Conservation (phyloP, 2,113 vertebrate genomes). For the Microtus pennsylvanicus region DNA sequence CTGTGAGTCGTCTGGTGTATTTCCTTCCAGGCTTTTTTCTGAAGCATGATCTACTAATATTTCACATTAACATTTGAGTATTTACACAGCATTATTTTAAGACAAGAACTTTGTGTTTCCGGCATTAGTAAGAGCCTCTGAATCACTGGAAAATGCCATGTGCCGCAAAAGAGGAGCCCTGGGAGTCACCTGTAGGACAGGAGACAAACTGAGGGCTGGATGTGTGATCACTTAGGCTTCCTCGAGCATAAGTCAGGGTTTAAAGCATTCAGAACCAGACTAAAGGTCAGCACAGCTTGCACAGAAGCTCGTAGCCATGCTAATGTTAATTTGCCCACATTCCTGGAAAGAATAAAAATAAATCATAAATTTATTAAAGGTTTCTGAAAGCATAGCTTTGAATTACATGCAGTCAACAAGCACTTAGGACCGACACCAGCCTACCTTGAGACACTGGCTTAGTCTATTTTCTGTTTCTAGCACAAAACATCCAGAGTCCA, state of each 20-base stretch:
- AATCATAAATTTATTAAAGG: conserved; percentile 27
- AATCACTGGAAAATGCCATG: neutral
- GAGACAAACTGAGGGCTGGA: neutral
- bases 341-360: conserved; percentile 5
- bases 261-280: conserved; percentile 8
- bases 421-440: neutral
- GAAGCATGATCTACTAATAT: conserved; percentile 22
- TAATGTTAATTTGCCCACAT: neutral
- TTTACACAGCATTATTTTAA: neutral
- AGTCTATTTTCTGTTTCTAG: neutral
- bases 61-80: conserved; percentile 12
- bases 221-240: neutral
- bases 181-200: neutral
- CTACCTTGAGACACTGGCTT: neutral
- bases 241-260: neutral
- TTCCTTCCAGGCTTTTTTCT: conserved; percentile 50
- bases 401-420: neutral
- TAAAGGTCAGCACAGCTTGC: conserved; percentile 25
- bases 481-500: neutral
- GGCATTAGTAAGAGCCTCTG: neutral
- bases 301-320: conserved; percentile 19
- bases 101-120: neutral
- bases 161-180: neutral
- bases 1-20: neutral
- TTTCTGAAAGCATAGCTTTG: conserved; percentile 18